Conservation (phyloP, 2,888 invertebrate species). For the Tryphoninae sp. region DNA sequence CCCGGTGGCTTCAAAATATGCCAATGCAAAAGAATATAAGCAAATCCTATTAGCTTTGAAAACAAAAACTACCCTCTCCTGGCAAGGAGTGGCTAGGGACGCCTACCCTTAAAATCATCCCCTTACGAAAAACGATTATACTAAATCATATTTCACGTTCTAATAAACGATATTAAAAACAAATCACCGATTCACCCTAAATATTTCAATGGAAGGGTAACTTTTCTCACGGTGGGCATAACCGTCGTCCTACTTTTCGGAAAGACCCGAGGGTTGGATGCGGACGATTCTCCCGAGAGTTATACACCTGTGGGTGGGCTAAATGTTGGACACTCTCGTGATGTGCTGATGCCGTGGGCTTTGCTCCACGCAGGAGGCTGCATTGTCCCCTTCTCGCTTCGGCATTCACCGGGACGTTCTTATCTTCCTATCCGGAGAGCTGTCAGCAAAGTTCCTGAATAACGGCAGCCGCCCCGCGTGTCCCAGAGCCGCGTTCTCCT, state of each 20-base stretch:
- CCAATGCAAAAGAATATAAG: not conserved
- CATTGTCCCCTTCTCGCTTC: conserved; percentile 76
- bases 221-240: not conserved
- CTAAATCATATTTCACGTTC: no score
- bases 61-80: no score
- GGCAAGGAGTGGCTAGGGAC: no score
- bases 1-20: not conserved
- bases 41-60: no score
- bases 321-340: conserved; percentile 41
- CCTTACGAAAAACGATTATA: no score
- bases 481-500: conserved; percentile 19
- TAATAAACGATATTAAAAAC: no score
- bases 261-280: conserved; percentile 17
- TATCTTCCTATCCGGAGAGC: conserved; percentile 81
- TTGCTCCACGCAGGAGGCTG: conserved; percentile 69
- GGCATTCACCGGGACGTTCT: conserved; percentile 80
- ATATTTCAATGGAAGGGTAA: not conserved
- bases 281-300: conserved; percentile 40
- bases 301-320: conserved; percentile 50
- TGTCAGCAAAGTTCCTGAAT: conserved; percentile 82
- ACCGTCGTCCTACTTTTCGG: conserved; percentile 50
- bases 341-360: conserved; percentile 56
- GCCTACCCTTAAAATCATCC: no score
- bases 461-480: conserved; percentile 71
- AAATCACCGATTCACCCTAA: no score